Evolutionary conservation across 64 coral and sea anemone genomes (phyloP).

Genomic region (Stichodactyla mertensii): DNA sequence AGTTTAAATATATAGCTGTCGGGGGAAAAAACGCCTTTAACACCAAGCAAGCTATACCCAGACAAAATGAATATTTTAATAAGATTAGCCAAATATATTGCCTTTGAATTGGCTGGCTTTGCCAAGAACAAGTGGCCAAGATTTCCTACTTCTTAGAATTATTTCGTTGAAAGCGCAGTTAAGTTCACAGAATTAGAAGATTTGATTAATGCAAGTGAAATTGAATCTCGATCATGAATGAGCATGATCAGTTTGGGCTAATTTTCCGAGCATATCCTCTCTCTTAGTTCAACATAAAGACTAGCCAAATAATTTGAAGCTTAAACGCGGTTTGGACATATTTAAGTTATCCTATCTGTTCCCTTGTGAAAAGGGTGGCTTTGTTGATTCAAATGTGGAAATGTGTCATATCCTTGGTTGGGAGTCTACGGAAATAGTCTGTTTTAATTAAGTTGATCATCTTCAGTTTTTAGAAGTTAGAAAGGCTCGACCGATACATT

Average conservation of each 20-base stretch:
- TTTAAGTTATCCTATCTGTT: constrained; percentile 1
- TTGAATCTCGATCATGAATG: background rate
- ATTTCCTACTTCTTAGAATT: background rate
- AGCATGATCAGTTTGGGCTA: background rate
- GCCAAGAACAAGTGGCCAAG: background rate
- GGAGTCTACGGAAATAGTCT: background rate
- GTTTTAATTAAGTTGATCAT: background rate
- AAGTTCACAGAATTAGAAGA: constrained; percentile 7
- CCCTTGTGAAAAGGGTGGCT: constrained; percentile 4
- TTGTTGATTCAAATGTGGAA: constrained; percentile 4
- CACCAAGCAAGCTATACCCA: background rate
- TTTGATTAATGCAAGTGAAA: constrained; percentile 4
- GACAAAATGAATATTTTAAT: constrained; percentile 3
- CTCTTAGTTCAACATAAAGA: background rate
- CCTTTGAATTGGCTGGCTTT: background rate
- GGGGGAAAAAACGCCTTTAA: background rate
- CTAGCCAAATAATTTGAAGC: background rate
- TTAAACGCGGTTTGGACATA: background rate
- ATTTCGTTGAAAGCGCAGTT: constrained; percentile 1
- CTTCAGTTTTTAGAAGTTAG: background rate
- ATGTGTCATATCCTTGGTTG: background rate
- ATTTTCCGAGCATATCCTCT: background rate
- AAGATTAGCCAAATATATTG: constrained; percentile 6
- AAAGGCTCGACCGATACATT: background rate
- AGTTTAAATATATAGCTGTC: background rate